phyloP scores from a whole-genome alignment of 1,140 invertebrate genomes.

The Cepaea nemoralis region DNA sequence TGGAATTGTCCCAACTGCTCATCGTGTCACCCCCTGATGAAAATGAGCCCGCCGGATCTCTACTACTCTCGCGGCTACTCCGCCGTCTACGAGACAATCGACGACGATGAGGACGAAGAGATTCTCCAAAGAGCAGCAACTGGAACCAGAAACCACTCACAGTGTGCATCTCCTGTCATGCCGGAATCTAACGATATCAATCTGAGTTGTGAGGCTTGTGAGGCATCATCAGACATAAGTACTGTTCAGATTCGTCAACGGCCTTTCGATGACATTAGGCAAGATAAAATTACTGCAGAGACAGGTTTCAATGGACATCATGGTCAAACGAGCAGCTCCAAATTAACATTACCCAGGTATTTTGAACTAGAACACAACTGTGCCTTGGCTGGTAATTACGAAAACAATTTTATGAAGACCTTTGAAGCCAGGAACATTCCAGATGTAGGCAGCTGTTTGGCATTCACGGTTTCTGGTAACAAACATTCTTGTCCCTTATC shows the following conservation, averaged over 20 bases:
- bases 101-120: constrained; percentile 32
- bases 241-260: constrained; percentile 20
- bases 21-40: constrained; percentile 33
- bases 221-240: neutral
- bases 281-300: neutral
- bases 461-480: neutral
- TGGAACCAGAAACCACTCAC: neutral
- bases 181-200: neutral
- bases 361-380: constrained; percentile 26
- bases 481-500: neutral
- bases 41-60: neutral
- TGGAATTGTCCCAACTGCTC: constrained; percentile 31
- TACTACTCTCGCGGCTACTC: constrained; percentile 27
- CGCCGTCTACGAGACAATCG: constrained; percentile 40
- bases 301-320: constrained; percentile 30
- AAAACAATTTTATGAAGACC: neutral
- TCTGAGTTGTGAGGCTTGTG: neutral
- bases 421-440: neutral
- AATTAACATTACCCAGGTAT: constrained; percentile 5
- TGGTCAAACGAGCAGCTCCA: neutral
- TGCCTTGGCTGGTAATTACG: neutral
- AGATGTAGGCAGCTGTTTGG: neutral
- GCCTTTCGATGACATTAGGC: neutral
- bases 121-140: neutral
- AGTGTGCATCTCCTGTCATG: neutral